These are phyloP conservation scores for Micronycteris hirsuta DNA, from an alignment of 2,113 vertebrate genomes.

Conservation along the genomic window DNA sequence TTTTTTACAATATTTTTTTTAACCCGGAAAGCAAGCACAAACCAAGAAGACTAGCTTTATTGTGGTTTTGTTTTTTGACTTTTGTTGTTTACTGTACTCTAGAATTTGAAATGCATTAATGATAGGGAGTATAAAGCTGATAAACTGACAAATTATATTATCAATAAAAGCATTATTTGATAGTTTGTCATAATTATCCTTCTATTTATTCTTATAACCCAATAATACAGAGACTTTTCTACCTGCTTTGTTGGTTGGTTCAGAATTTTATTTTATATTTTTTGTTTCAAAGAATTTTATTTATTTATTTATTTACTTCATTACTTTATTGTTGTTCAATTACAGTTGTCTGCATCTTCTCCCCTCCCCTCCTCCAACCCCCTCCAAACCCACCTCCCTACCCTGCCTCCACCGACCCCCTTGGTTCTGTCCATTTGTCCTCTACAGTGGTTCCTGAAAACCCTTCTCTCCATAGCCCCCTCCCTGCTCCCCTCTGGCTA, in stretches of 20 bases:
- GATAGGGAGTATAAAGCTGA: slow-evolving; percentile 79
- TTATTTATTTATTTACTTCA: too few relatives aligned
- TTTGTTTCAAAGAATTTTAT: too few relatives aligned
- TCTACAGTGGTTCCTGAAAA: too few relatives aligned
- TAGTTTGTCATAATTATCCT: slow-evolving; percentile 79
- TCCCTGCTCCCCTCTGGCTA: too few relatives aligned
- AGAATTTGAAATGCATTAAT: slow-evolving; percentile 80
- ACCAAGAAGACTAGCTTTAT: slow-evolving; percentile 76
- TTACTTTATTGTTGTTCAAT: too few relatives aligned
- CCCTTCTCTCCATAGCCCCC: too few relatives aligned
- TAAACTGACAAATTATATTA: slow-evolving; percentile 81
- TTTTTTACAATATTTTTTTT: slow-evolving; percentile 83
- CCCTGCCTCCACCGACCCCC: too few relatives aligned
- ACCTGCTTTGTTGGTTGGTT: slow-evolving; percentile 60
- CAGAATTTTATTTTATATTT: slow-evolving; percentile 71
- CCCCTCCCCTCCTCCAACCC: too few relatives aligned
- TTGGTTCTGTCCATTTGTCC: too few relatives aligned
- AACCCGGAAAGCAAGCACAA: slow-evolving; percentile 82
- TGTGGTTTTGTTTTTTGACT: slow-evolving; percentile 69
- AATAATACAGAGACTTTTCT: slow-evolving; percentile 74
- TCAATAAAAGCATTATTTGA: slow-evolving; percentile 78
- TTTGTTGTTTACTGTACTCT: slow-evolving; percentile 80
- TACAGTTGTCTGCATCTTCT: too few relatives aligned
- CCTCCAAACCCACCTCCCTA: too few relatives aligned
- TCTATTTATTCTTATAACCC: slow-evolving; percentile 77